Evolutionary conservation across 2,888 invertebrate species (phyloP), one percentile per base, ranked within the genome.

Genomic region (Acleris sparsana): DNA sequence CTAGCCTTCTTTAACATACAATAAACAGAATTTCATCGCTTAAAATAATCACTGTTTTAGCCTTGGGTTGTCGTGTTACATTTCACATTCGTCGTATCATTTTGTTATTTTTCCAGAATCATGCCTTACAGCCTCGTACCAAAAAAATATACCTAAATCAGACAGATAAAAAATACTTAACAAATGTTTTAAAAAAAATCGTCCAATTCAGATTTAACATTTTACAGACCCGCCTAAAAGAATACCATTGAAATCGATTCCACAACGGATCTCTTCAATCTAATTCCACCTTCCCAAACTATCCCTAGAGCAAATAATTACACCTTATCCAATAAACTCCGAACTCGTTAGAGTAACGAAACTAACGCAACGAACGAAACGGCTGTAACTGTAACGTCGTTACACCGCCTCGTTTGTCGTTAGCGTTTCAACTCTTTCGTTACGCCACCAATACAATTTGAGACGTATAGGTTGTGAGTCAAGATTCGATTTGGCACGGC

Each of bases 261-360:
- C 6, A 5, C 25, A 51, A 44, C 52, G 29, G 44, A 51, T 25
- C 20, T 51, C 17, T 51, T 43, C n/a, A 46, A 46, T 6, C 17
- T 17, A 16, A 46, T 46, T 46, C 17, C 16, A 16, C 17, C 18
- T 46, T 22, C 18, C 63, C 71, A 70, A 71, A 63, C 67, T 72
- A 72, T 74, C 70, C 62, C 58, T 43, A 63, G 65, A 71, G 56
- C 62, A 44, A 39, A 69, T 69, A 73, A 73, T 69, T 70, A 53
- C 62, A 63, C 63, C 61, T 72, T 62, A 81, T 78, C 77, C 69
- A 75, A 80, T 80, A 78, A 75, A 68, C 55, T 52, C 68, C 69
- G 68, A 73, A 64, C 73, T 79, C 74, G 80, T 83, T 80, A 80
- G 69, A 68, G 69, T 80, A 78, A 81, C 80, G 72, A 76, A 79